phyloP scores from a whole-genome alignment of 1,140 invertebrate species.

The Meloidogyne hapla region DNA sequence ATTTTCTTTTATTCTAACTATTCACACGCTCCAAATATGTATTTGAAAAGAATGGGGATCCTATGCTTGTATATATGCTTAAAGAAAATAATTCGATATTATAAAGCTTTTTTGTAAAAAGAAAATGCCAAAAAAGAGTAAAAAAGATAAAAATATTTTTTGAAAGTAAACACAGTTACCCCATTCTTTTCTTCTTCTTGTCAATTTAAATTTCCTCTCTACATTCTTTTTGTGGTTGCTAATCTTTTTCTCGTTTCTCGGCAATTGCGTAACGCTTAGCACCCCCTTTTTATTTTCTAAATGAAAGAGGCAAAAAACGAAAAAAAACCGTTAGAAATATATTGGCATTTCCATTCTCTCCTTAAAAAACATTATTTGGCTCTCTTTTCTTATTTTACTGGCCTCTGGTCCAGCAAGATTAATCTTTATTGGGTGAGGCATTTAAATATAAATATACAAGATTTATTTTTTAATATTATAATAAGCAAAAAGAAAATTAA shows the following conservation, averaged over 20 bases:
- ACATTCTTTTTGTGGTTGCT: neutral
- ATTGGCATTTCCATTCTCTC: neutral
- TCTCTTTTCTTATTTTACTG: neutral
- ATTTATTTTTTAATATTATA: too few relatives aligned
- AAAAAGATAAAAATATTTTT: neutral
- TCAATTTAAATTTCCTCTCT: neutral
- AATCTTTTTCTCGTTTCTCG: neutral
- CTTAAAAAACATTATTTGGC: neutral
- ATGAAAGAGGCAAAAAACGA: too few relatives aligned
- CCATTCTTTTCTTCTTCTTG: neutral
- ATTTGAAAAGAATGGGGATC: neutral
- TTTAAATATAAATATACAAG: neutral
- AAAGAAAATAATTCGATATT: neutral
- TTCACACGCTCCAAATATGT: neutral
- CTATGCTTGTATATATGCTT: neutral
- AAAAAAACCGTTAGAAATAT: neutral
- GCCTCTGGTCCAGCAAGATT: neutral
- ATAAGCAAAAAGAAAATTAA: neutral
- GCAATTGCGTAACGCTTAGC: neutral
- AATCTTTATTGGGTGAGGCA: neutral
- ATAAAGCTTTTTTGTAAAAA: neutral
- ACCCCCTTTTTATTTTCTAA: neutral
- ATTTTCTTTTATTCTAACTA: neutral
- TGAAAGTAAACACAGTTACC: neutral
- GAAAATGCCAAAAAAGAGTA: neutral